Percentiles rank a stretch among this genome's conserved stretches.
Evolutionary conservation across 2,888 invertebrate genomes (phyloP).

Genomic region (Pasiphila rectangulata): DNA sequence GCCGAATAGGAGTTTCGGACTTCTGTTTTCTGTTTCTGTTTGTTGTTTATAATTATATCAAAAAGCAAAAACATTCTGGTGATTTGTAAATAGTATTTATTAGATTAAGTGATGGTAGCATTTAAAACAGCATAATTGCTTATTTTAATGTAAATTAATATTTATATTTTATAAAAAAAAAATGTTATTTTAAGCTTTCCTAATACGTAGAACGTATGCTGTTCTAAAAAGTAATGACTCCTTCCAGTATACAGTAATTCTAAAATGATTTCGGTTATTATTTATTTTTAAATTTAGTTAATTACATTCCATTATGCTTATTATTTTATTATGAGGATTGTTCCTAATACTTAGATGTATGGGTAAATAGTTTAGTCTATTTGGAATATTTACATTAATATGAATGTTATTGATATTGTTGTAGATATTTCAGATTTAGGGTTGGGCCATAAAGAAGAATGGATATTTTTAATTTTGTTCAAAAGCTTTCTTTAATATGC

Average conservation of each 20-base stretch:
- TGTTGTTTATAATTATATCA: constrained; percentile 15
- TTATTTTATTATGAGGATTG: constrained; percentile 59
- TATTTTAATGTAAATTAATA: constrained; percentile 79
- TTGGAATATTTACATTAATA: constrained; percentile 19
- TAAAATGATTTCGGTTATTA: constrained; percentile 39
- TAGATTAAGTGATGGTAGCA: constrained; percentile 75
- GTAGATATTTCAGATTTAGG: constrained; percentile 26
- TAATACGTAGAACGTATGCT: constrained; percentile 67
- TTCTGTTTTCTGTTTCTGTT: constrained; percentile 13
- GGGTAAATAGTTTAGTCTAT: constrained; percentile 35
- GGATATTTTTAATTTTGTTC: constrained; percentile 38
- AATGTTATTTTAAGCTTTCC: constrained; percentile 64
- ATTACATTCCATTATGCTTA: constrained; percentile 51
- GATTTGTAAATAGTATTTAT: constrained; percentile 80
- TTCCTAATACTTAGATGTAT: constrained; percentile 64
- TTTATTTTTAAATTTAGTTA: constrained; percentile 52
- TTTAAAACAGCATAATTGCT: constrained; percentile 72
- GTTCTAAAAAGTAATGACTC: constrained; percentile 37
- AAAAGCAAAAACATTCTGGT: constrained; percentile 63
- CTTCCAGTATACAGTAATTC: too few species aligned
- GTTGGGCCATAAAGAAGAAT: constrained; percentile 33
- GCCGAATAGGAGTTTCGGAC: too few species aligned
- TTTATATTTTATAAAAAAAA: constrained; percentile 77
- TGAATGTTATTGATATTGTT: not conserved
- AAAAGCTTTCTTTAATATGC: constrained; percentile 40